Base-by-base conservation (phyloP, 2,113 vertebrate species). In the Otocyon megalotis region DNA sequence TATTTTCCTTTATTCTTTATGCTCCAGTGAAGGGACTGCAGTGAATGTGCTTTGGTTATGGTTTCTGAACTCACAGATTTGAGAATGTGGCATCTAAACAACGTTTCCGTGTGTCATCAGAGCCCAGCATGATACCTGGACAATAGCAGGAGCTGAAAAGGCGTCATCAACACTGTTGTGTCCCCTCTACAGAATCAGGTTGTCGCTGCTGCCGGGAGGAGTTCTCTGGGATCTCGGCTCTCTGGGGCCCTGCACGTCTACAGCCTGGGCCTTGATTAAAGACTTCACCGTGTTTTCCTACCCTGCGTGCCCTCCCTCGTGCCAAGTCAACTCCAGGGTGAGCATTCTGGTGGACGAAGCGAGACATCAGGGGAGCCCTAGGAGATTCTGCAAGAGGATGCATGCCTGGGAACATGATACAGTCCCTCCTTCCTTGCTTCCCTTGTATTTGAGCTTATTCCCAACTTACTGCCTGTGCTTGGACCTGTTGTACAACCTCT, bases 171-270 rank as follows among this genome's bases (percentile, higher is more conserved):
- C 30, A 0, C 71, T 96, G 35, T 67, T 69, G 93, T 94, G 3
- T 98, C 0, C 98, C 84, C 60, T 76, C 93, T 72, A n/a, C 98
- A 99, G 99, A 99, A 97, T 35, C 98, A 99, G 93, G 96, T 99
- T 35, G 97, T 99, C 37, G 95, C 99, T 80, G 99, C 98, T 94
- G 99, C 99, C 76, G 98, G 98, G 71, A 98, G 98, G 96, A 99
- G 99, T 56, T 99, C 99, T 0, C 37, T 62, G 0, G 98, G 98
- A 94, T 98, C 98, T 85, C 98, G 99, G 11, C 98, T 99, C 3
- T 96, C 98, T 16, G 99, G 99, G 94, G 98, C 98, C 10, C 97
- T 99, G 95, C 98, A 99, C 16, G 11, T 99, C 97, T 99, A 99
- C 35, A 98, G 82, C 0, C 91, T 99, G 0, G 50, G 76, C 93